These are phyloP conservation scores for Cryptotermes secundus DNA, from an alignment of 1,140 invertebrate species.

Conservation along the genomic window DNA sequence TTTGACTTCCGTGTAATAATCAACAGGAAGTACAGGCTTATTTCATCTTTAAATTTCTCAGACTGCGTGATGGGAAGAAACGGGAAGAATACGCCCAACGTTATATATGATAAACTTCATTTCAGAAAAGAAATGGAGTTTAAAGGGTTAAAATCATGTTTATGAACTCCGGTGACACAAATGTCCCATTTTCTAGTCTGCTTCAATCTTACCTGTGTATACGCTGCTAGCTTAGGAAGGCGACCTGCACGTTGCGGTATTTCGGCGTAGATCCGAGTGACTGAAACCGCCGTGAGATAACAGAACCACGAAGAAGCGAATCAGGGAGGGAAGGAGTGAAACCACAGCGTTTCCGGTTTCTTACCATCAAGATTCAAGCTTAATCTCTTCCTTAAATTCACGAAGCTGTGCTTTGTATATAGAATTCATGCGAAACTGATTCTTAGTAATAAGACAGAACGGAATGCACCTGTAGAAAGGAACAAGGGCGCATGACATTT, in stretches of 20 bases:
- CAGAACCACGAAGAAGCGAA: neutral
- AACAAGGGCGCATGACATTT: neutral
- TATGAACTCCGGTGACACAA: no score
- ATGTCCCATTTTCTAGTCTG: neutral
- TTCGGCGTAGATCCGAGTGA: neutral
- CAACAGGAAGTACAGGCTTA: no score
- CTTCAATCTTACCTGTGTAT: neutral
- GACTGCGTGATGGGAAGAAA: no score
- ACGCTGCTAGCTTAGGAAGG: neutral
- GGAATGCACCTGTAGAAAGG: neutral
- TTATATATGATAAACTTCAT: no score
- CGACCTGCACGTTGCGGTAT: neutral
- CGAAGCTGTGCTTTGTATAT: neutral
- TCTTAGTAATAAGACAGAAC: neutral
- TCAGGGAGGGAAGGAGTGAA: neutral
- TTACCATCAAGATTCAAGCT: neutral
- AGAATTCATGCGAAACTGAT: neutral
- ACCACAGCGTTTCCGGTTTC: slow-evolving; percentile 1
- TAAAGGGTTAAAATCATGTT: no score
- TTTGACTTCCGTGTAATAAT: no score
- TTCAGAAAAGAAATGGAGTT: no score
- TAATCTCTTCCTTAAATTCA: no score
- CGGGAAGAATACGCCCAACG: no score
- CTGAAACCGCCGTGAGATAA: neutral
- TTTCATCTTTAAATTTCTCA: no score